These are phyloP conservation scores for Anodontia alba DNA, from an alignment of 2,888 invertebrate species.

Conservation along the genomic window DNA sequence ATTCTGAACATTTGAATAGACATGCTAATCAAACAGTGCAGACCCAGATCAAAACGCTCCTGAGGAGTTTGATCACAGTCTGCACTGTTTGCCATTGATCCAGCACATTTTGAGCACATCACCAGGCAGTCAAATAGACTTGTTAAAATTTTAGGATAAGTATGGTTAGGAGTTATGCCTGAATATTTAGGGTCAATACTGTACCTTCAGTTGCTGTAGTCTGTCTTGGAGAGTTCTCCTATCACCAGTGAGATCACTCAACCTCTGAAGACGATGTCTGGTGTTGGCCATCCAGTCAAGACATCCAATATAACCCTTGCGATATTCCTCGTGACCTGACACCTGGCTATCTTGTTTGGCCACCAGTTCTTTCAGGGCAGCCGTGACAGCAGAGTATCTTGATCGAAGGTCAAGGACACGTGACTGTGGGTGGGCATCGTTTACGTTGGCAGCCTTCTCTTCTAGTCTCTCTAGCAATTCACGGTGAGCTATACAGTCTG, in stretches of 20 bases:
- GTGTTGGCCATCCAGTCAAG: constrained; percentile 92
- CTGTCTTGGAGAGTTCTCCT: constrained; percentile 93
- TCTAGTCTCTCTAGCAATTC: constrained; percentile 94
- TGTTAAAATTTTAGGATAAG: too few species aligned
- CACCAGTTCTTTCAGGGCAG: constrained; percentile 53
- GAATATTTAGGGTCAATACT: too few species aligned
- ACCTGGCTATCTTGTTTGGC: constrained; percentile 91
- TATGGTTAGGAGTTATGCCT: too few species aligned
- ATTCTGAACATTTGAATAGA: too few species aligned
- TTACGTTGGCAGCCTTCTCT: constrained; percentile 93
- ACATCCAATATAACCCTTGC: constrained; percentile 76
- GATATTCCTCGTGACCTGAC: constrained; percentile 90
- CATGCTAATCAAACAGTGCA: too few species aligned
- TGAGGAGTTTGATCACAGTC: too few species aligned
- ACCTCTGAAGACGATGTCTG: constrained; percentile 93
- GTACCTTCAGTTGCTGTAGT: constrained; percentile 85
- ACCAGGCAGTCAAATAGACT: too few species aligned
- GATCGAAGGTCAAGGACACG: constrained; percentile 72
- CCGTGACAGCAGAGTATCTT: constrained; percentile 65
- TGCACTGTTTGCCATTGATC: too few species aligned
- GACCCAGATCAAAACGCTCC: too few species aligned
- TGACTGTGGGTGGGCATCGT: constrained; percentile 91
- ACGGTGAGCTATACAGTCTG: constrained; percentile 77
- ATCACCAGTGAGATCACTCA: constrained; percentile 94
- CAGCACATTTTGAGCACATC: too few species aligned